phyloP scores from a whole-genome alignment of 1,140 invertebrate genomes.

The Drosophila sp. region DNA sequence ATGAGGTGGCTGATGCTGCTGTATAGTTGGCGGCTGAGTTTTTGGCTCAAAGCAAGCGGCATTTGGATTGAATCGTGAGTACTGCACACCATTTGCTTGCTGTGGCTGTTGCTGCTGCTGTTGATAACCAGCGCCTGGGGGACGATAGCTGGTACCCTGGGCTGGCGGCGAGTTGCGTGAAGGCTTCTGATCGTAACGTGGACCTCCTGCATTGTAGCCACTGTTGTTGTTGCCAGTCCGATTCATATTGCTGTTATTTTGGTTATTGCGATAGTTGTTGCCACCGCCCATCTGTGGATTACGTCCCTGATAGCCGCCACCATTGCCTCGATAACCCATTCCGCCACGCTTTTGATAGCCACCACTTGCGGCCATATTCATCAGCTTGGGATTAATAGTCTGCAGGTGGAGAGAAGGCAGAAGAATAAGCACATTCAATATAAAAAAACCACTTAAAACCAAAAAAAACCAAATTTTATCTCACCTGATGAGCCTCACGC shows the following conservation, averaged over 20 bases:
- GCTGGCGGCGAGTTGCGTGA: conserved; percentile 60
- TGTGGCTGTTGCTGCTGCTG: conserved; percentile 31
- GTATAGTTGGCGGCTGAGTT: conserved; percentile 34
- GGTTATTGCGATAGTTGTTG: conserved; percentile 68
- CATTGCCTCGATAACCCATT: conserved; percentile 63
- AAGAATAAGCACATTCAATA: neutral
- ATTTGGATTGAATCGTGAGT: conserved; percentile 73
- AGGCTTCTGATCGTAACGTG: conserved; percentile 67
- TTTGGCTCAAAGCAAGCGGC: conserved; percentile 75
- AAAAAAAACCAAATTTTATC: too few species aligned
- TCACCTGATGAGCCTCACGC: conserved; percentile 97
- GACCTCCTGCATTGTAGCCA: conserved; percentile 44
- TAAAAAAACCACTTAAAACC: neutral
- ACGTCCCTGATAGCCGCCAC: conserved; percentile 67
- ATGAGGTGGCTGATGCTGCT: conserved; percentile 56
- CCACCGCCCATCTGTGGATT: conserved; percentile 69
- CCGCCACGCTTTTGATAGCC: conserved; percentile 81
- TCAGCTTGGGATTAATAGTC: conserved; percentile 87
- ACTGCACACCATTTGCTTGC: conserved; percentile 56
- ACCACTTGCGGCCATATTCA: conserved; percentile 85
- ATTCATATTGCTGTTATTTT: conserved; percentile 60
- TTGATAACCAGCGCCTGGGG: conserved; percentile 58
- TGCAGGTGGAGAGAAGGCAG: conserved; percentile 55
- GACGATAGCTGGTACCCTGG: conserved; percentile 59
- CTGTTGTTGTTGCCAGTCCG: conserved; percentile 48